Conservation (phyloP, 2,113 vertebrate genomes). For the rat (Rattus norvegicus) region GRCr8 NC_086032.1:6362001-6362500, state of each 20-base stretch:
- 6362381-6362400: background rate
- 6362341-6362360: background rate
- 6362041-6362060: background rate
- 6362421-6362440: background rate
- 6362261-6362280: background rate
- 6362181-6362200: background rate
- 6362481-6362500: background rate
- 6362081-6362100: background rate
- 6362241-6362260: background rate
- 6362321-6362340: no score
- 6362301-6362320: background rate
- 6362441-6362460: background rate
- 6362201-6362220: background rate
- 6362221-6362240: background rate
- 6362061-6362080: background rate
- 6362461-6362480: background rate
- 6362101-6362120: background rate
- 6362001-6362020: background rate
- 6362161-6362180: background rate
- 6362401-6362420: background rate
- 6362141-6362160: background rate
- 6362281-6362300: background rate
- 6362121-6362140: background rate
- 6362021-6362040: background rate
- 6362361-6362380: background rate